Conservation (phyloP, 2,113 vertebrate genomes). For the Elachura formosa region DNA sequence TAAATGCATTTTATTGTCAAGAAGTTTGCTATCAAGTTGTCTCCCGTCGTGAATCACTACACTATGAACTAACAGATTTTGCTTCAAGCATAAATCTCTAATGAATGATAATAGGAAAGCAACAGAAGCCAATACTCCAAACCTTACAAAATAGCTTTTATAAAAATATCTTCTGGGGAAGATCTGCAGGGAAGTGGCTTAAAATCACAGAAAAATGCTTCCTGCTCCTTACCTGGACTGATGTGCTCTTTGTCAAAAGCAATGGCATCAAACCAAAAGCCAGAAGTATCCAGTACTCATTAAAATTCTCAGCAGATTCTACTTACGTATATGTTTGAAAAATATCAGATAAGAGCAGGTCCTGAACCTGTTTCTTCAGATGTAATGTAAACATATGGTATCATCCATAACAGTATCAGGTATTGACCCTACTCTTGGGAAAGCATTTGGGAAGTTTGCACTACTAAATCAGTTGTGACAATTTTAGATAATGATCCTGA, state of each 20-base stretch:
- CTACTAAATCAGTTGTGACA: not conserved
- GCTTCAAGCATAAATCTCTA: not conserved
- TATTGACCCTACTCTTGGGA: not conserved
- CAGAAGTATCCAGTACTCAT: not conserved
- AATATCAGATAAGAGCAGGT: not conserved
- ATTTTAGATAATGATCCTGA: not conserved
- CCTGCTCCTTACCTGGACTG: not conserved
- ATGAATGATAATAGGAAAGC: not conserved
- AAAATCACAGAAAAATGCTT: not conserved
- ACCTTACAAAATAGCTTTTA: not conserved
- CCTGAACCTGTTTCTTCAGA: not conserved
- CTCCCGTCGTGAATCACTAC: not conserved
- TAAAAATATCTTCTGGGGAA: not conserved
- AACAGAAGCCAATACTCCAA: not conserved
- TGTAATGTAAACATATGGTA: not conserved
- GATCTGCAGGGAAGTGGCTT: not conserved
- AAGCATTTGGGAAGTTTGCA: not conserved
- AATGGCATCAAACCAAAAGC: not conserved
- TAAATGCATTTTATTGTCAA: not conserved
- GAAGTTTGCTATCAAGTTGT: not conserved
- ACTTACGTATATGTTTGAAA: not conserved
- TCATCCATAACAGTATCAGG: not conserved
- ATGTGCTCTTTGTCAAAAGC: not conserved
- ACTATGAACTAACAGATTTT: not conserved
- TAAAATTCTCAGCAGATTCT: not conserved